Percentiles rank a stretch among this genome's conserved stretches.
Evolutionary conservation across 1,140 invertebrate genomes (phyloP).

Genomic region (Episyrphus balteatus): DNA sequence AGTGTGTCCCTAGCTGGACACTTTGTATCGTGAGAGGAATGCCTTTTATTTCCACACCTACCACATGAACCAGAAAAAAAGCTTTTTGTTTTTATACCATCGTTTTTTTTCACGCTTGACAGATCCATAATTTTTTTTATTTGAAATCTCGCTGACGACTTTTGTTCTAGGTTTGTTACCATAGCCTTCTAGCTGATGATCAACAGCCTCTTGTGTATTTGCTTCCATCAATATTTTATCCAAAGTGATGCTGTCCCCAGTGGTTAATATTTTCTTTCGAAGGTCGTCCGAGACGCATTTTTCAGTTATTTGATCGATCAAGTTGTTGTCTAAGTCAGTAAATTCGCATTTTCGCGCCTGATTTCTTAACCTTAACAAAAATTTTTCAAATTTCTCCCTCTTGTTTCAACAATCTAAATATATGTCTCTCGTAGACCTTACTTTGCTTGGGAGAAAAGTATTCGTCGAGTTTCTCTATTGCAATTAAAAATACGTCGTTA

Average conservation of each 20-base stretch:
- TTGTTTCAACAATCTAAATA: not conserved
- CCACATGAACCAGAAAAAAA: too few species aligned
- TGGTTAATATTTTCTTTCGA: too few species aligned
- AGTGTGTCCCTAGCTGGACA: conserved; percentile 7
- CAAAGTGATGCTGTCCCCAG: conserved; percentile 14
- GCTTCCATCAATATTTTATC: conserved; percentile 12
- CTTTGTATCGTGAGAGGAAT: conserved; percentile 1
- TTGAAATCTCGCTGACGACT: too few species aligned
- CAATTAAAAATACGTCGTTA: too few species aligned
- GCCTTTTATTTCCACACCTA: conserved; percentile 6
- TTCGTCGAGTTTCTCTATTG: too few species aligned
- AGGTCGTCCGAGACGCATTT: too few species aligned
- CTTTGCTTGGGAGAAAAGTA: conserved; percentile 18
- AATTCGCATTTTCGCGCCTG: conserved; percentile 22
- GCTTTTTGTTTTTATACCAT: not conserved
- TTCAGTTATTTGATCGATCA: too few species aligned
- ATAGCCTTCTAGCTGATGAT: too few species aligned
- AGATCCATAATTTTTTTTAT: too few species aligned
- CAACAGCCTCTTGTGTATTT: conserved; percentile 20
- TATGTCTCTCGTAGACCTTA: conserved; percentile 9
- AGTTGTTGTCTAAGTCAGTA: conserved; percentile 16
- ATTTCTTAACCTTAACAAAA: not conserved
- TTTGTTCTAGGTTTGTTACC: too few species aligned
- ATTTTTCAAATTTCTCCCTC: not conserved
- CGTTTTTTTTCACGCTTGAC: not conserved